phyloP scores from a whole-genome alignment of 2,113 vertebrate species.

The Pterocles orientalis region DNA sequence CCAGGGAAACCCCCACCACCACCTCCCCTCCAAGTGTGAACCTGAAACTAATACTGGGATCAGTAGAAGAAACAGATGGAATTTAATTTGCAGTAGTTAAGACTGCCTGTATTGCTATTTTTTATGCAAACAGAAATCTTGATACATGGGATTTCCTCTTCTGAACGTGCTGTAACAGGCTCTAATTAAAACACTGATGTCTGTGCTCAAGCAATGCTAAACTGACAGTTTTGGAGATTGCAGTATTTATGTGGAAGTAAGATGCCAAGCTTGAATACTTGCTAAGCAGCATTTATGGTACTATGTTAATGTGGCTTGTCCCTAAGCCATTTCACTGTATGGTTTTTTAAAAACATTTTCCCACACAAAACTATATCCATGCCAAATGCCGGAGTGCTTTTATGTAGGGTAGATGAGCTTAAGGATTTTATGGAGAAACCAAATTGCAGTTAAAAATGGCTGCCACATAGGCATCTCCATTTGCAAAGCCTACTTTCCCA shows the following conservation, averaged over 20 bases:
- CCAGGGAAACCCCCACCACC: neutral
- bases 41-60: neutral
- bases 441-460: neutral
- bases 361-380: neutral
- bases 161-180: neutral
- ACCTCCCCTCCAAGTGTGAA: neutral
- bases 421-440: neutral
- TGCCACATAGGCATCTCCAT: neutral
- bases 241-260: neutral
- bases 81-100: neutral
- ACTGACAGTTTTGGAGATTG: neutral
- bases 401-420: neutral
- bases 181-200: neutral
- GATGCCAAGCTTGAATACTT: neutral
- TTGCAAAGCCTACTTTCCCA: neutral
- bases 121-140: neutral
- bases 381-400: neutral
- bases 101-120: neutral
- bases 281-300: neutral
- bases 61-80: neutral
- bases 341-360: neutral
- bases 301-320: neutral
- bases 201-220: neutral
- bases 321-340: neutral
- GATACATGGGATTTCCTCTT: neutral